Evolutionary conservation across 2,797 vertebrate genomes (phyloP).

Genomic region (Euthynnus affinis): DNA sequence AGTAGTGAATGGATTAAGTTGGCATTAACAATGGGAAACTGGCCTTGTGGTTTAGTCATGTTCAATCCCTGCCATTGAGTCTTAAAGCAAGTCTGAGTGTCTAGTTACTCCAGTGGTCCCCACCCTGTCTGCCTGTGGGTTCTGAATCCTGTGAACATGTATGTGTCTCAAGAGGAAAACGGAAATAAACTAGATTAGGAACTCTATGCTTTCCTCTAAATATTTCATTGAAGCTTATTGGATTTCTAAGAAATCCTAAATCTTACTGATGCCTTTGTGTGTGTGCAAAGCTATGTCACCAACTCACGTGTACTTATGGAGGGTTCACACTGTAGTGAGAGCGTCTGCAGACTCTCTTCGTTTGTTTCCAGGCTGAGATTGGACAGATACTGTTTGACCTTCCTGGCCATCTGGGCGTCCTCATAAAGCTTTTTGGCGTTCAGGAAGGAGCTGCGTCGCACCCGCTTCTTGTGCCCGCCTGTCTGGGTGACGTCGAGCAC

Average conservation of each 20-base stretch:
- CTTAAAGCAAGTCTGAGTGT: constrained; percentile 23
- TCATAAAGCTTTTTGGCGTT: constrained; percentile 99
- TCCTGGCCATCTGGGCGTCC: constrained; percentile 98
- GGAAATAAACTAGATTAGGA: constrained; percentile 6
- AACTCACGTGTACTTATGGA: constrained; percentile 95
- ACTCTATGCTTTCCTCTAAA: not conserved
- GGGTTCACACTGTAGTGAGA: constrained; percentile 96
- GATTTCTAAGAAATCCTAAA: not conserved
- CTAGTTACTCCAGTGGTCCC: constrained; percentile 6
- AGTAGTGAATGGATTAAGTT: constrained; percentile 1
- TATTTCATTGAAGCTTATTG: not conserved
- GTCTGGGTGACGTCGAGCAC: constrained; percentile 96
- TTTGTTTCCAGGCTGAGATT: constrained; percentile 96
- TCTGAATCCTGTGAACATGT: constrained; percentile 27
- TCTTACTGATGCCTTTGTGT: not conserved
- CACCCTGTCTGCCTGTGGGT: constrained; percentile 17
- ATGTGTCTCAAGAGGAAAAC: constrained; percentile 3
- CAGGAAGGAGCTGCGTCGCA: constrained; percentile 97
- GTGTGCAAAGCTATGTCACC: not conserved
- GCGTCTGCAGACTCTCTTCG: constrained; percentile 95
- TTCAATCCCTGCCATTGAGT: constrained; percentile 23
- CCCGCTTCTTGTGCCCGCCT: constrained; percentile 97
- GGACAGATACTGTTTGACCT: constrained; percentile 97
- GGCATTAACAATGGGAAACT: constrained; percentile 31
- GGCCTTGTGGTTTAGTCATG: constrained; percentile 1